Conservation (phyloP, 2,797 vertebrate genomes). For the Chelonia mydas region DNA sequence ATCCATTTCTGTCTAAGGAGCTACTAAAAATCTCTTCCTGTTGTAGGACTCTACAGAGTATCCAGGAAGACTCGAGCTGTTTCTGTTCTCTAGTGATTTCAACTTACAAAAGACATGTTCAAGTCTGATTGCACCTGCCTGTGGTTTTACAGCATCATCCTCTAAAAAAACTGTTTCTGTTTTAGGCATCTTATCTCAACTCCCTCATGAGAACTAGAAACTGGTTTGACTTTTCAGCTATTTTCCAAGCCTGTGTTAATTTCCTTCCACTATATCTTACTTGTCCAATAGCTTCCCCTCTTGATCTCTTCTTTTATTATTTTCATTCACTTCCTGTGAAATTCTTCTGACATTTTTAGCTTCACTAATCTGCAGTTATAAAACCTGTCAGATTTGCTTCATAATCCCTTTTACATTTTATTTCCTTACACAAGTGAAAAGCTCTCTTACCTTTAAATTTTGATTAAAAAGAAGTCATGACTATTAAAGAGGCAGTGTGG, state of each 20-base stretch:
- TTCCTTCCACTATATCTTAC: constrained; percentile 20
- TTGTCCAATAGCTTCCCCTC: constrained; percentile 11
- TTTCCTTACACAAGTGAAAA: background rate
- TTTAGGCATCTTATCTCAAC: constrained; percentile 60
- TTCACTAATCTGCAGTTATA: constrained; percentile 24
- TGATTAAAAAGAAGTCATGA: background rate
- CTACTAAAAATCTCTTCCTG: constrained; percentile 31
- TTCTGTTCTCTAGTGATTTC: constrained; percentile 5
- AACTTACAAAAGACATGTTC: constrained; percentile 23
- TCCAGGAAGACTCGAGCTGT: constrained; percentile 35
- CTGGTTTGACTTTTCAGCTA: constrained; percentile 3
- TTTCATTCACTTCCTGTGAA: constrained; percentile 19
- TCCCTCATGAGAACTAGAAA: constrained; percentile 1
- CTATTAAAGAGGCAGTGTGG: accelerated
- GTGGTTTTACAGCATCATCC: constrained; percentile 36
- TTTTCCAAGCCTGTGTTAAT: constrained; percentile 48
- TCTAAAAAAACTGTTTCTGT: constrained; percentile 48
- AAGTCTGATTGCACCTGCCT: constrained; percentile 46
- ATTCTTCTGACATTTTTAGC: constrained; percentile 47
- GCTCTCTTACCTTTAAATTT: background rate
- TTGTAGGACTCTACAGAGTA: constrained; percentile 22
- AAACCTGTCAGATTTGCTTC: background rate
- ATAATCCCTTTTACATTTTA: background rate
- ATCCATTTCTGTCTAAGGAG: constrained; percentile 23
- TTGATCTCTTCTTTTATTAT: constrained; percentile 13